Conservation (phyloP, 2,888 invertebrate species). For the Helobdella robusta region DNA sequence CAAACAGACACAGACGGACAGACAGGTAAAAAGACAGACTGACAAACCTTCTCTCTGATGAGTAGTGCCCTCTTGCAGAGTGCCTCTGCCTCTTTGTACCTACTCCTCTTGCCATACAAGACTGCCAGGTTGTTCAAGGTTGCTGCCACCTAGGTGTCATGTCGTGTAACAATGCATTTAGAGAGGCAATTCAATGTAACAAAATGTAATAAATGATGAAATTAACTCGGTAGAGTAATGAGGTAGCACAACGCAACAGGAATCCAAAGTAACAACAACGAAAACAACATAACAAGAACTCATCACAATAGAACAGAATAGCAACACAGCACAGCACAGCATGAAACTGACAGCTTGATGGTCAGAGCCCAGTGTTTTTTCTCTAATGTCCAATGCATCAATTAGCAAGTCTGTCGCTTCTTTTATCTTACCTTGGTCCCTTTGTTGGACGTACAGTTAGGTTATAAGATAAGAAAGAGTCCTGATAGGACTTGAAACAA, state of each 20-base stretch:
- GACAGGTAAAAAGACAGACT: too few species aligned
- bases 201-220: not conserved
- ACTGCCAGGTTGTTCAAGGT: conserved; percentile 97
- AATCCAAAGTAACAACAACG: not conserved
- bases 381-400: conserved; percentile 90
- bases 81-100: conserved; percentile 85
- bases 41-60: conserved; percentile 82
- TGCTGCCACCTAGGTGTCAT: conserved; percentile 67
- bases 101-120: conserved; percentile 88
- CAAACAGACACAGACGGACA: too few species aligned
- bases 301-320: not conserved
- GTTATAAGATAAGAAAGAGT: not conserved
- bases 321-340: not conserved
- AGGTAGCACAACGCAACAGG: too few species aligned
- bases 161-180: not conserved
- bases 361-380: conserved; percentile 94
- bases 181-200: not conserved
- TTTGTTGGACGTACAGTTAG: conserved; percentile 48
- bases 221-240: too few species aligned
- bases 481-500: too few species aligned
- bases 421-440: conserved; percentile 97
- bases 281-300: not conserved
- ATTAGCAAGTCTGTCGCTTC: conserved; percentile 95
- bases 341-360: conserved; percentile 74
- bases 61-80: conserved; percentile 94